Conservation (phyloP, 1,140 invertebrate genomes). For the Pseudomyrmex flavicornis region DNA sequence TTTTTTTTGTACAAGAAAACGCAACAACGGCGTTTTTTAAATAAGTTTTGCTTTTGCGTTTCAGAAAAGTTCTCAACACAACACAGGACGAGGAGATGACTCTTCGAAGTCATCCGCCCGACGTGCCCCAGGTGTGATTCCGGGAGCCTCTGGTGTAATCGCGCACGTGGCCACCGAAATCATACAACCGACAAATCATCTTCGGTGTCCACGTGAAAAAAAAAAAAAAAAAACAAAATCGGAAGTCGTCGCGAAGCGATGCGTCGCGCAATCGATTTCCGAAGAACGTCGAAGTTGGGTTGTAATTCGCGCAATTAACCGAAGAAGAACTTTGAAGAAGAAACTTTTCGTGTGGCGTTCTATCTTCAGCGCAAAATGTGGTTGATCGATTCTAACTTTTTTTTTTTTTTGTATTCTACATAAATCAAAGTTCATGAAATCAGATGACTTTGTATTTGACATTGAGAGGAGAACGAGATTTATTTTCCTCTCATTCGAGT, state of each 20-base stretch:
- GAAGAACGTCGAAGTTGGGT: not conserved
- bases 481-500: not conserved
- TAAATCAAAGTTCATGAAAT: not conserved
- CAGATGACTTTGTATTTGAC: not conserved
- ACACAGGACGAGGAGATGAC: constrained; percentile 78
- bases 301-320: constrained; percentile 20
- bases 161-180: constrained; percentile 26
- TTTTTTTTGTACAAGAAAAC: too few species aligned
- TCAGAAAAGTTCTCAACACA: constrained; percentile 76
- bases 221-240: too few species aligned
- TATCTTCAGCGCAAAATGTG: constrained; percentile 4
- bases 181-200: constrained; percentile 10
- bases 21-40: not conserved
- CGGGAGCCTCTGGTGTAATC: constrained; percentile 7
- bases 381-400: not conserved
- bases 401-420: not conserved
- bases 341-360: too few species aligned
- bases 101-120: constrained; percentile 61
- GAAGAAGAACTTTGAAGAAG: too few species aligned
- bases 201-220: constrained; percentile 1
- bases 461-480: not conserved
- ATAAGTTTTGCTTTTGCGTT: constrained; percentile 52
- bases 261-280: not conserved
- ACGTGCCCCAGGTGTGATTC: constrained; percentile 80
- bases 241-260: not conserved